phyloP scores from a whole-genome alignment of 2,113 vertebrate genomes.

The Malurus elegans region DNA sequence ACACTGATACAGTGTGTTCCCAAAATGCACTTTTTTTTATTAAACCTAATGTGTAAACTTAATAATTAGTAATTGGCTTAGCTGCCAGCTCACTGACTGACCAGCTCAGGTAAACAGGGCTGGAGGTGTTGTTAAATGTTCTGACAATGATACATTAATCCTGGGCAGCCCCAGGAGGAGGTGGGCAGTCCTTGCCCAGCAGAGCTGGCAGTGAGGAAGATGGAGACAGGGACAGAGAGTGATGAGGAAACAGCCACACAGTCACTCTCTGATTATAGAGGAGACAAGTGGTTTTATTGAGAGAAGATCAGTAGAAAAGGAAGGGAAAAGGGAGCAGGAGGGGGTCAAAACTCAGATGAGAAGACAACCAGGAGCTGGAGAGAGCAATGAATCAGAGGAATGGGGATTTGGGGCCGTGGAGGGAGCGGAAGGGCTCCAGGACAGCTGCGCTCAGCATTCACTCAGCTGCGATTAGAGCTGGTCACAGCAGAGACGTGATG shows the following conservation, averaged over 20 bases:
- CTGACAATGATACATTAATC: not conserved
- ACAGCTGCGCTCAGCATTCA: not conserved
- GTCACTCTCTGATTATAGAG: not conserved
- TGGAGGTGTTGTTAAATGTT: not conserved
- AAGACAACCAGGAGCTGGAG: not conserved
- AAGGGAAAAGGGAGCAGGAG: not conserved
- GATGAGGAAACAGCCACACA: not conserved
- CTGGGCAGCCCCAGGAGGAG: not conserved
- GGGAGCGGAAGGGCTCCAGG: fast-evolving
- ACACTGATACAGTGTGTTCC: not conserved
- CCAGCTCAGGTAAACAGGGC: not conserved
- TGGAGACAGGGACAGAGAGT: too few relatives aligned
- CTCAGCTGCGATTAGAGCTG: not conserved
- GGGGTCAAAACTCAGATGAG: not conserved
- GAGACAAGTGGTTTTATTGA: not conserved
- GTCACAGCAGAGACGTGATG: not conserved
- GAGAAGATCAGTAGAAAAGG: not conserved
- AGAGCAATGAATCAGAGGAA: not conserved
- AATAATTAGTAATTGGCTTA: not conserved
- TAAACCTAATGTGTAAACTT: not conserved
- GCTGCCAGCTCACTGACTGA: not conserved
- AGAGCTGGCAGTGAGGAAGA: not conserved
- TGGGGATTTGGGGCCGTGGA: fast-evolving
- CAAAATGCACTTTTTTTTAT: not conserved
- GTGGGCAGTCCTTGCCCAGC: not conserved